Evolutionary conservation across 2,797 vertebrate genomes (phyloP).

Genomic region (Centropyge bicolor): DNA sequence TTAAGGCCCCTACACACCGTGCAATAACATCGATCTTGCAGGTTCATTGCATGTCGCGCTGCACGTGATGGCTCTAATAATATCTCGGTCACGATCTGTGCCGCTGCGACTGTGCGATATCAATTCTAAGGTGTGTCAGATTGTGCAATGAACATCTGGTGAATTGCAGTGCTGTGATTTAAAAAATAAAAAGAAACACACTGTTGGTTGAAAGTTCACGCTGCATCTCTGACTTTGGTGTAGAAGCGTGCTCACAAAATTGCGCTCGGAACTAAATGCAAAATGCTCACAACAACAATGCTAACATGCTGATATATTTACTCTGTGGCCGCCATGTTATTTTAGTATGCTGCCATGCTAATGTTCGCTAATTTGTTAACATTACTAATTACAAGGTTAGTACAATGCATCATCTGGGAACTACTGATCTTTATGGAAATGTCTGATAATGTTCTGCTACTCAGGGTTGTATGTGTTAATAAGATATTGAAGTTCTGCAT

Average conservation of each 20-base stretch:
- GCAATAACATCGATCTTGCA: constrained; percentile 20
- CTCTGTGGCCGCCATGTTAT: no score
- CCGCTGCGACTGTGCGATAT: constrained; percentile 20
- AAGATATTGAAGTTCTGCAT: no score
- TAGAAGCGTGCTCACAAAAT: neutral
- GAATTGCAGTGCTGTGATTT: neutral
- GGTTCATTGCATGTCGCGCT: constrained; percentile 24
- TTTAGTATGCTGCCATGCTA: no score
- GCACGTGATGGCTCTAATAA: constrained; percentile 33
- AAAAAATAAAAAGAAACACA: neutral
- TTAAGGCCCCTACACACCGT: constrained; percentile 11
- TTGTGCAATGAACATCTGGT: constrained; percentile 11
- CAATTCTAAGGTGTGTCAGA: constrained; percentile 25
- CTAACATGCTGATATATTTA: neutral
- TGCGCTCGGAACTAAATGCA: no score
- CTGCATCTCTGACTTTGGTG: no score
- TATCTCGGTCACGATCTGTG: constrained; percentile 23
- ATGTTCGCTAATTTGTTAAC: no score
- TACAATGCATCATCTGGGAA: no score
- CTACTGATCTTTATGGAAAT: no score
- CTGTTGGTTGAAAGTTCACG: neutral
- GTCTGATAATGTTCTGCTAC: no score
- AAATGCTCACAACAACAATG: neutral
- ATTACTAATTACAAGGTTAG: no score
- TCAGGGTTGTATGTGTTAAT: no score